Percentiles rank a stretch among this genome's conserved stretches.
Conservation (phyloP, 2,888 invertebrate genomes). For the Cephus sareptanus region DNA sequence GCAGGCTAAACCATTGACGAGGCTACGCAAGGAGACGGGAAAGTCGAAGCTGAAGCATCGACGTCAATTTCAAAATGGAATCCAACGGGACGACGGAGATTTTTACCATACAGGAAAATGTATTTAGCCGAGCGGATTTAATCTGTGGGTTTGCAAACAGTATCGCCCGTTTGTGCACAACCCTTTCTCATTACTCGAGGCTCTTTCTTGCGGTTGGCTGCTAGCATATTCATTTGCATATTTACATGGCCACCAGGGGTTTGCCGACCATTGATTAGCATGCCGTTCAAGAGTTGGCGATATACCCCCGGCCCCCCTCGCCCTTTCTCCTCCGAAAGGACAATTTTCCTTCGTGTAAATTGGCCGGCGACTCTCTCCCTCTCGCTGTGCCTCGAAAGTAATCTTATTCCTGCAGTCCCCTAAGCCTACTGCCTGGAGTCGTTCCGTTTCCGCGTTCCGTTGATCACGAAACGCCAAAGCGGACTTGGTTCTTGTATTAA, state of each 20-base stretch:
- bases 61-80: not conserved
- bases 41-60: no score
- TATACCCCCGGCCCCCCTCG: not conserved
- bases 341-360: not conserved
- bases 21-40: no score
- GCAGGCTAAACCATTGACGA: not conserved
- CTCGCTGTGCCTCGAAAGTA: not conserved
- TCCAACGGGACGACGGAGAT: not conserved
- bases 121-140: conserved; percentile 21
- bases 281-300: not conserved
- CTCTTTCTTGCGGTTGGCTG: conserved; percentile 21
- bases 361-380: not conserved
- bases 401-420: not conserved
- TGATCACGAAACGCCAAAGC: not conserved
- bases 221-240: conserved; percentile 14
- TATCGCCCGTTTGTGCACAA: conserved; percentile 25
- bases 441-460: not conserved
- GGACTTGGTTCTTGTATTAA: not conserved
- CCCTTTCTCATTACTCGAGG: not conserved
- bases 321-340: not conserved
- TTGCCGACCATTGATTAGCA: conserved; percentile 1
- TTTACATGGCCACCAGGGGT: conserved; percentile 1
- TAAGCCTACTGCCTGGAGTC: not conserved
- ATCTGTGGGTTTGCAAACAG: conserved; percentile 17
- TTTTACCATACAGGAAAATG: not conserved